Evolutionary conservation across 2,888 invertebrate species (phyloP), one percentile per base, ranked within the genome.

Genomic region (Lamproptera curius): DNA sequence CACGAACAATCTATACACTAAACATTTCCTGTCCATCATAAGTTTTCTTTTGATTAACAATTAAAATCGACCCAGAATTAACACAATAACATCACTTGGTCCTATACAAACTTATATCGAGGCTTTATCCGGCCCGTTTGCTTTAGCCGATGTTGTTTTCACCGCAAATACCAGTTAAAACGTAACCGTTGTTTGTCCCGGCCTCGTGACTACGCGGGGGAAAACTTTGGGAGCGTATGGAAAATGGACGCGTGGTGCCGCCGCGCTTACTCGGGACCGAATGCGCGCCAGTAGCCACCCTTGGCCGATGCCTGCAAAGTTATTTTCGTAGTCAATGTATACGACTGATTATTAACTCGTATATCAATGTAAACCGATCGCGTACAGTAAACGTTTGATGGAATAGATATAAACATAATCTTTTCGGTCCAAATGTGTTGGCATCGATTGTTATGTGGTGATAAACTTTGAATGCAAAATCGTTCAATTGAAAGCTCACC

Each of bases 241-340:
- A 46, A 52, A 55, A 43, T 59, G 58, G 63, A 67, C 58, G 57
- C 81, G 81, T 69, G 64, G 60, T 59, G 67, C 63, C 73, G 65
- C 73, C 65, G 45, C 76, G 75, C 70, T 69, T 48, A 65, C 59
- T 72, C 63, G 65, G 55, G 63, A 63, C 62, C 74, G 79, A 85
- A 77, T 85, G 85, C 58, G 56, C 55, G 66, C 60, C 57, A 51
- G 51, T 64, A 65, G 62, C 67, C 66, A 67, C 72, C 72, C 62
- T 62, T 53, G 42, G 54, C 53, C 28, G 43, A 35, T 40, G 47
- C 50, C 54, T 49, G 50, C 54, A 48, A 53, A 58, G 59, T 44
- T 47, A 50, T 55, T 52, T 46, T 44, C 56, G 57, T 55, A 55
- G 51, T 37, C 42, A 17, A 34, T 46, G 41, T 48, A 52, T 46